These are phyloP conservation scores for Akabosia matsudoensis DNA, from an alignment of 1,140 invertebrate species.

Conservation along the genomic window DNA sequence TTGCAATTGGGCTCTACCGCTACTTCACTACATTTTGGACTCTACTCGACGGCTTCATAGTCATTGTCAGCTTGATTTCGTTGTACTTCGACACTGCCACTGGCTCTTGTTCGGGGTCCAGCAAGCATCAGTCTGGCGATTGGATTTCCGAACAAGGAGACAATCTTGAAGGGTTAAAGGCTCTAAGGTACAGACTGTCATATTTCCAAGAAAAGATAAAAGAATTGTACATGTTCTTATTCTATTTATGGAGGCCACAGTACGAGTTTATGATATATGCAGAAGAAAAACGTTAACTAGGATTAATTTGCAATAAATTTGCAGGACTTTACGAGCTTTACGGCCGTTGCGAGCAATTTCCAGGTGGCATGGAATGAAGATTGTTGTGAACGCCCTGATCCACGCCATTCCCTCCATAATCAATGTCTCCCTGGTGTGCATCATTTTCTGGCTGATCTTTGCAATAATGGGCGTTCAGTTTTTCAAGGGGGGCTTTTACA, in stretches of 20 bases:
- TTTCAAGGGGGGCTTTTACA: slow-evolving; percentile 65
- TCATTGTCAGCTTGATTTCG: slow-evolving; percentile 73
- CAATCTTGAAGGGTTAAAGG: too few species aligned
- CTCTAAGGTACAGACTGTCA: too few species aligned
- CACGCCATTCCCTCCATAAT: slow-evolving; percentile 91
- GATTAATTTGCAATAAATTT: too few species aligned
- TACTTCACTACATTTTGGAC: slow-evolving; percentile 97
- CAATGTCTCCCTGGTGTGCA: slow-evolving; percentile 84
- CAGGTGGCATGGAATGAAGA: slow-evolving; percentile 88
- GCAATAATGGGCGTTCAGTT: slow-evolving; percentile 92
- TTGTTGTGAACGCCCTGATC: slow-evolving; percentile 88
- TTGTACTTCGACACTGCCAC: neutral
- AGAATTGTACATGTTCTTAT: too few species aligned
- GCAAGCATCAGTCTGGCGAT: too few species aligned
- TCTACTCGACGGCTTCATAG: slow-evolving; percentile 91
- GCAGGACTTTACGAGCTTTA: slow-evolving; percentile 60
- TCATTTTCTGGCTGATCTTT: slow-evolving; percentile 91
- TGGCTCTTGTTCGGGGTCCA: neutral
- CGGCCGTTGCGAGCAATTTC: slow-evolving; percentile 81
- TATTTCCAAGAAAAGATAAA: too few species aligned
- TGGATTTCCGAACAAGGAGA: too few species aligned
- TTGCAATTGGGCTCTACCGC: slow-evolving; percentile 87
- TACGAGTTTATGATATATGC: too few species aligned
- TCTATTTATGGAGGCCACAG: too few species aligned
- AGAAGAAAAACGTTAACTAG: too few species aligned